Evolutionary conservation across 1,140 invertebrate species (phyloP).

Genomic region (Polypedilum vanderplanki): DNA sequence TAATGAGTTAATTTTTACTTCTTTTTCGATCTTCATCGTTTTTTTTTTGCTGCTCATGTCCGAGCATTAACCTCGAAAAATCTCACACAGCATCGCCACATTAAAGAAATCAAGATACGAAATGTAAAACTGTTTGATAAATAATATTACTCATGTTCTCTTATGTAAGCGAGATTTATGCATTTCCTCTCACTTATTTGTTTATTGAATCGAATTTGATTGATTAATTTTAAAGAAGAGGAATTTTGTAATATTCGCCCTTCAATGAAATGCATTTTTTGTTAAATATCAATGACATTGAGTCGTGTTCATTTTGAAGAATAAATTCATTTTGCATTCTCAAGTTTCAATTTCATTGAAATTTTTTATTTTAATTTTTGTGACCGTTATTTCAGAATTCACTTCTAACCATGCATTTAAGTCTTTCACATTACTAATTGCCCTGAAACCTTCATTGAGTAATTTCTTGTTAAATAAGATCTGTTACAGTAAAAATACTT

Average conservation of each 20-base stretch:
- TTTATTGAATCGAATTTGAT: background rate
- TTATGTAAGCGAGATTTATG: constrained; percentile 2
- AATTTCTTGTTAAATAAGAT: background rate
- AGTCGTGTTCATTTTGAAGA: background rate
- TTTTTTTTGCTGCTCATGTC: background rate
- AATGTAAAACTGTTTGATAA: background rate
- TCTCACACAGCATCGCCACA: background rate
- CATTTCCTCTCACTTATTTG: background rate
- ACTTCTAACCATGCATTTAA: too few species aligned
- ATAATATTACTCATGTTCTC: background rate
- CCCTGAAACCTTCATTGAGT: too few species aligned
- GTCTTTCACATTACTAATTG: too few species aligned
- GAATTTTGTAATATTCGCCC: background rate
- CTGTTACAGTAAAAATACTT: background rate
- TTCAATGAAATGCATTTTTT: background rate
- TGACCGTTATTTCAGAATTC: too few species aligned
- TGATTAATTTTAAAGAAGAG: background rate
- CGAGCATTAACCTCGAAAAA: constrained; percentile 15
- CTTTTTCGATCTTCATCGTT: constrained; percentile 18
- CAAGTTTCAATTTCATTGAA: too few species aligned
- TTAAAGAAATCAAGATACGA: background rate
- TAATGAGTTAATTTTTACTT: background rate
- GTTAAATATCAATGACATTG: background rate
- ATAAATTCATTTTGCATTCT: background rate
- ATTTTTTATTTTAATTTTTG: too few species aligned